These are phyloP conservation scores for Megalopta genalis DNA, from an alignment of 1,140 invertebrate genomes.

Conservation along the genomic window DNA sequence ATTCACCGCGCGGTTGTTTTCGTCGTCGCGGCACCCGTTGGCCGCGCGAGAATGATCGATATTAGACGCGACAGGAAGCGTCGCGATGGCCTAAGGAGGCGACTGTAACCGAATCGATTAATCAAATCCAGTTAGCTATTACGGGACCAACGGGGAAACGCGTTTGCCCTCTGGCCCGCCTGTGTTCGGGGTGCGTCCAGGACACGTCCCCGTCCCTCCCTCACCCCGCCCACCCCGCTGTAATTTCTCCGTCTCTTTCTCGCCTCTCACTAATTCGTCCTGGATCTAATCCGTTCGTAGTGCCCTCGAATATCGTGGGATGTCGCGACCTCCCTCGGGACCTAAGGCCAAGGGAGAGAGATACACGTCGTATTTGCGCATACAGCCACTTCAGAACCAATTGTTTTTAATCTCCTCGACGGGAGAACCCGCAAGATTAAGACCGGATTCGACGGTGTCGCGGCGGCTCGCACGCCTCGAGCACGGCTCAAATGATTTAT, in stretches of 20 bases:
- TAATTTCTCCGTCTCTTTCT: not conserved
- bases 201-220: not conserved
- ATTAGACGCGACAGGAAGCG: constrained; percentile 37
- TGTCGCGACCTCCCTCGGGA: constrained; percentile 33
- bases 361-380: constrained; percentile 21
- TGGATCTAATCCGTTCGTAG: constrained; percentile 53
- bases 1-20: constrained; percentile 18
- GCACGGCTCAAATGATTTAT: not conserved
- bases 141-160: constrained; percentile 25
- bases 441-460: not conserved
- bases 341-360: constrained; percentile 7
- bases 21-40: not conserved
- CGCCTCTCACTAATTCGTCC: constrained; percentile 43
- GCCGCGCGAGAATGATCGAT: constrained; percentile 48
- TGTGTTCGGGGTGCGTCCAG: constrained; percentile 7
- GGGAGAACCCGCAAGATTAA: constrained; percentile 29
- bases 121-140: constrained; percentile 67
- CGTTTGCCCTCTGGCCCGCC: constrained; percentile 39
- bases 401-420: constrained; percentile 45
- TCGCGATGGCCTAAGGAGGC: constrained; percentile 47
- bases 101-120: constrained; percentile 61
- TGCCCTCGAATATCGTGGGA: constrained; percentile 46
- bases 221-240: not conserved
- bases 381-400: constrained; percentile 37
- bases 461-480: not conserved